A percentile compares a stretch with the other conserved stretches of the same genome.
Conservation (phyloP, 2,888 invertebrate genomes). For the Monopis laevigella region DNA sequence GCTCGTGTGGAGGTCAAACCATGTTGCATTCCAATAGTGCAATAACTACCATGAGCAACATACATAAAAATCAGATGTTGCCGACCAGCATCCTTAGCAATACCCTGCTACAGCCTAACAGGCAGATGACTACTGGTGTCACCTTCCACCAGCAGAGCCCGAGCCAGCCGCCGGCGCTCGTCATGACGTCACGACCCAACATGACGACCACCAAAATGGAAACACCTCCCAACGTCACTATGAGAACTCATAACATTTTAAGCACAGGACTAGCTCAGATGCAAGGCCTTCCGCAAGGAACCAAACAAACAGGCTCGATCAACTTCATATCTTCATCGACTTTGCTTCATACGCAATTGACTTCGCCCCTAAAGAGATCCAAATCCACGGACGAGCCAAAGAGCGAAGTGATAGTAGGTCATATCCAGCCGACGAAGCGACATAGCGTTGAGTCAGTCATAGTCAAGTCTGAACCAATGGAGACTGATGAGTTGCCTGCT, state of each 20-base stretch:
- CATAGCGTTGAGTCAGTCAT: constrained; percentile 64
- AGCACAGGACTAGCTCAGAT: constrained; percentile 48
- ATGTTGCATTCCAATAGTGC: constrained; percentile 49
- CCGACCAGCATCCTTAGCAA: constrained; percentile 59
- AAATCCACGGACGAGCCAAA: constrained; percentile 67
- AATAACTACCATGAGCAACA: constrained; percentile 42
- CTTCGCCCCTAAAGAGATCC: constrained; percentile 62
- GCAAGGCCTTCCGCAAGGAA: constrained; percentile 40
- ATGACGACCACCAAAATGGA: constrained; percentile 40
- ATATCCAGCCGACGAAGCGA: constrained; percentile 57
- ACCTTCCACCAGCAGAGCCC: constrained; percentile 51
- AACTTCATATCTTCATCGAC: constrained; percentile 61
- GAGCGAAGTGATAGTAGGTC: constrained; percentile 57
- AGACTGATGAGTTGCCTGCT: constrained; percentile 44
- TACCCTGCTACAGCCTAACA: constrained; percentile 51
- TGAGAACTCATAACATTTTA: constrained; percentile 52
- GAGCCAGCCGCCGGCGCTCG: constrained; percentile 60
- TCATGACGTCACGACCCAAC: constrained; percentile 57
- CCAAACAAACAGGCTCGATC: constrained; percentile 42
- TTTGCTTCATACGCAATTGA: constrained; percentile 69
- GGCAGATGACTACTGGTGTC: constrained; percentile 46
- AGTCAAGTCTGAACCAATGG: constrained; percentile 60
- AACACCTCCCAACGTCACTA: constrained; percentile 50
- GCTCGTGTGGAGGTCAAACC: constrained; percentile 27
- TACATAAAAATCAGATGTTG: constrained; percentile 44